A percentile compares a stretch with the other conserved stretches of the same genome.
phyloP scores from a whole-genome alignment of 2,113 vertebrate genomes.

The Erinaceus europaeus region DNA sequence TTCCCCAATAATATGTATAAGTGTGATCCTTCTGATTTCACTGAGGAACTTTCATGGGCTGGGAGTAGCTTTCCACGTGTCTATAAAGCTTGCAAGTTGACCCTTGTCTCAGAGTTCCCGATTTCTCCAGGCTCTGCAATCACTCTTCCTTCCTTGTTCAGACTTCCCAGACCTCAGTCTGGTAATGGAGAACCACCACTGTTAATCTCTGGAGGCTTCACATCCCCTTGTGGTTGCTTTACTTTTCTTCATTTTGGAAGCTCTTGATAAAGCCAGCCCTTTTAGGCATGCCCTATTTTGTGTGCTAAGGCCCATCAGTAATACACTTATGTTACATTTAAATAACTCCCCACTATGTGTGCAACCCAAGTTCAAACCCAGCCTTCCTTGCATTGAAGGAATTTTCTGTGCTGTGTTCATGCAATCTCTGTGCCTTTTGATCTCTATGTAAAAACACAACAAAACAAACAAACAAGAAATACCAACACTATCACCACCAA shows the following conservation, averaged over 20 bases:
- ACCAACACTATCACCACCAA: too few relatives aligned
- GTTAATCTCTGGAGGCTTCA: background rate
- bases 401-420: too few relatives aligned
- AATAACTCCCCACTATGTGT: background rate
- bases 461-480: too few relatives aligned
- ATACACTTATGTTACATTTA: background rate
- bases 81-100: background rate
- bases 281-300: background rate
- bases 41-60: background rate
- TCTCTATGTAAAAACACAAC: too few relatives aligned
- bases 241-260: background rate
- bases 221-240: background rate
- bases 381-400: too few relatives aligned
- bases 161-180: background rate
- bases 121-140: background rate
- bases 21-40: background rate
- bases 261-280: background rate
- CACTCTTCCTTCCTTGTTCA: background rate
- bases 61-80: background rate
- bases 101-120: background rate
- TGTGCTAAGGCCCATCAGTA: background rate
- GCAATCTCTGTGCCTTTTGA: too few relatives aligned
- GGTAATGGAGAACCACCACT: background rate
- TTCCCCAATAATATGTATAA: too few relatives aligned
- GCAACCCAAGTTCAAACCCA: too few relatives aligned